Evolutionary conservation across 2,113 vertebrate genomes (phyloP).

Genomic region (Gadus chalcogrammus): DNA sequence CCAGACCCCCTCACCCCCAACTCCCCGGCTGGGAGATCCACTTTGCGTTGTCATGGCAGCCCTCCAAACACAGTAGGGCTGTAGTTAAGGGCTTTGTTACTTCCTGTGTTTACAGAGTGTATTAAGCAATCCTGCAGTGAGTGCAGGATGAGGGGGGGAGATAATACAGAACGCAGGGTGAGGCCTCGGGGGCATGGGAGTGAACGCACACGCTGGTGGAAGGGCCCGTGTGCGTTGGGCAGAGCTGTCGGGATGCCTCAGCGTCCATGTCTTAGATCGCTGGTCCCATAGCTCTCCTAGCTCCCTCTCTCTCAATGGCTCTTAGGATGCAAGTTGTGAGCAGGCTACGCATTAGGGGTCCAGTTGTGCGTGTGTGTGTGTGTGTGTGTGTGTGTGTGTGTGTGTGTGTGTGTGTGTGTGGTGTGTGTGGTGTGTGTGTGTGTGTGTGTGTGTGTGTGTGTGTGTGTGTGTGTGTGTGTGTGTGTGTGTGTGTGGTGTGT

Average conservation of each 20-base stretch:
- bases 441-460: too few relatives aligned
- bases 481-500: too few relatives aligned
- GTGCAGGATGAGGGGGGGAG: conserved; percentile 41
- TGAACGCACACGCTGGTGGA: neutral
- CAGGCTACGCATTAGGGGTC: conserved; percentile 2
- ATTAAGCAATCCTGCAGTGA: conserved; percentile 53
- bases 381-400: too few relatives aligned
- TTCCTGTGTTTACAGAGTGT: conserved; percentile 62
- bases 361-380: neutral
- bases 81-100: conserved; percentile 62
- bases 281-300: too few relatives aligned
- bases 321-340: neutral
- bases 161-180: neutral
- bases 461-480: too few relatives aligned
- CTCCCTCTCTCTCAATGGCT: too few relatives aligned
- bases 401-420: too few relatives aligned
- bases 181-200: neutral
- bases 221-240: neutral
- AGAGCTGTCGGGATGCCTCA: too few relatives aligned
- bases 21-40: conserved; percentile 55
- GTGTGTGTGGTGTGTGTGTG: too few relatives aligned
- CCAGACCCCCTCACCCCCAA: conserved; percentile 13
- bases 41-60: conserved; percentile 65
- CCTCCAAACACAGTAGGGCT: conserved; percentile 68
- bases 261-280: too few relatives aligned